phyloP scores from a whole-genome alignment of 1,140 invertebrate species.

The Ceratosolen solmsi region DNA sequence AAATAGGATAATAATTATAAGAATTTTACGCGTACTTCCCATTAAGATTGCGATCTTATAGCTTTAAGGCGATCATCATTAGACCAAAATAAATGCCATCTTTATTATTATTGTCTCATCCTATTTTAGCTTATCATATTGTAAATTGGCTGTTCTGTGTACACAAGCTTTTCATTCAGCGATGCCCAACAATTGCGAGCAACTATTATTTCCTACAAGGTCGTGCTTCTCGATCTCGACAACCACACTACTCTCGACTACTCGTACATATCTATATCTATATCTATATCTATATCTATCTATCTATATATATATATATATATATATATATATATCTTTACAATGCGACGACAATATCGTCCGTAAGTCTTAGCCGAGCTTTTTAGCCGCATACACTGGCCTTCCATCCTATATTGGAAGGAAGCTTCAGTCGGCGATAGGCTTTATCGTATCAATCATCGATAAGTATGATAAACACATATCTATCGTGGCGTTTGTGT shows the following conservation, averaged over 20 bases:
- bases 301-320: too few relatives aligned
- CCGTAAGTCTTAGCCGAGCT: too few relatives aligned
- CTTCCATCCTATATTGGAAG: too few relatives aligned
- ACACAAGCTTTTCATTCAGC: neutral
- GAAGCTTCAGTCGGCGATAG: too few relatives aligned
- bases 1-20: conserved; percentile 48
- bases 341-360: too few relatives aligned
- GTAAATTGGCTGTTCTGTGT: neutral
- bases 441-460: too few relatives aligned
- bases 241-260: neutral
- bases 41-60: conserved; percentile 44
- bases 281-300: too few relatives aligned
- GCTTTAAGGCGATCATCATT: conserved; percentile 32
- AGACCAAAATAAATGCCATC: conserved; percentile 39
- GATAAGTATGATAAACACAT: too few relatives aligned
- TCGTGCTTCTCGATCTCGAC: neutral
- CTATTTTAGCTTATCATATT: conserved; percentile 28
- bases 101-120: conserved; percentile 28
- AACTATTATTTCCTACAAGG: neutral
- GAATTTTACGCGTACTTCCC: conserved; percentile 12
- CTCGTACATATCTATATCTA: too few relatives aligned
- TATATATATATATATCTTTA: too few relatives aligned
- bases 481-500: too few relatives aligned
- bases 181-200: neutral
- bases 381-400: too few relatives aligned